Conservation (phyloP, 2,888 invertebrate species). For the Rhagonycha lutea region DNA sequence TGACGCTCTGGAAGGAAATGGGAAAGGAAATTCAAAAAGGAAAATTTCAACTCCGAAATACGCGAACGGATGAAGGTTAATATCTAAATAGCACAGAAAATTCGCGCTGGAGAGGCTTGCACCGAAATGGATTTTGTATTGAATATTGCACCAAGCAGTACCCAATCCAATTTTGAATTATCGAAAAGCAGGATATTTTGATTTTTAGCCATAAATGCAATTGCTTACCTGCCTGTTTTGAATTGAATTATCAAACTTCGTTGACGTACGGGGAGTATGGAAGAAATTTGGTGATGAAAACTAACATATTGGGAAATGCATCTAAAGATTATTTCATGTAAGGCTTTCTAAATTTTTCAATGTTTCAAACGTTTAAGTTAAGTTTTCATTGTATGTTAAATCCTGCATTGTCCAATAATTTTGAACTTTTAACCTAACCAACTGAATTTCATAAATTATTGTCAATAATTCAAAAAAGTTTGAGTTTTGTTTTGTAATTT, state of each 20-base stretch:
- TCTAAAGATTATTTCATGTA: constrained; percentile 41
- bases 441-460: neutral
- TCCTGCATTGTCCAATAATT: neutral
- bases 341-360: constrained; percentile 17
- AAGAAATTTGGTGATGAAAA: constrained; percentile 29
- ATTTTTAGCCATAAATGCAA: constrained; percentile 43
- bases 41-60: no score
- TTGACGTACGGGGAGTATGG: constrained; percentile 40
- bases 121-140: no score
- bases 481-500: constrained; percentile 18
- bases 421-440: neutral
- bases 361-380: neutral
- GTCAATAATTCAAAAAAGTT: no score
- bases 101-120: no score
- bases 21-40: no score
- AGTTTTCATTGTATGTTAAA: neutral
- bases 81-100: no score
- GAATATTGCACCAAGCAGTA: no score
- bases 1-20: no score
- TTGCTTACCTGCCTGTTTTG: constrained; percentile 79
- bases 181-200: neutral
- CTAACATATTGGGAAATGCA: constrained; percentile 34
- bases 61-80: no score
- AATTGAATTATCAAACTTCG: constrained; percentile 66
- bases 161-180: no score